Conservation (phyloP, 2,888 invertebrate genomes). For the Labia minor region DNA sequence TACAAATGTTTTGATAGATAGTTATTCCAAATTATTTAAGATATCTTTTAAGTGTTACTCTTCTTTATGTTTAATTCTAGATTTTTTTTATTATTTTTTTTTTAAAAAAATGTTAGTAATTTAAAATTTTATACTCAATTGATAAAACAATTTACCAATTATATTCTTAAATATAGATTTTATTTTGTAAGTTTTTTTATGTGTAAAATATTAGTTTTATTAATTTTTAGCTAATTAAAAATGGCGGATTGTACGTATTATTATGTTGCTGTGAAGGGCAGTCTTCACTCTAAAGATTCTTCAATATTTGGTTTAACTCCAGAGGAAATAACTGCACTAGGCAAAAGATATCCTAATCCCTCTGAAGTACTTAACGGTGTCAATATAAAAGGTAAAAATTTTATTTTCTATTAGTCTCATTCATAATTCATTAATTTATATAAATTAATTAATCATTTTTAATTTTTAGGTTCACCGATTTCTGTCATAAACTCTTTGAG, state of each 20-base stretch:
- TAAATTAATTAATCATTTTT: background rate
- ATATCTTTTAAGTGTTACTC: no score
- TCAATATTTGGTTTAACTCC: slow-evolving; percentile 63
- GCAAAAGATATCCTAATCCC: slow-evolving; percentile 56
- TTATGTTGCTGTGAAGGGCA: slow-evolving; percentile 70
- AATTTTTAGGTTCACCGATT: slow-evolving; percentile 47
- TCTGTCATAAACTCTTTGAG: slow-evolving; percentile 61
- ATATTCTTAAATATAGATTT: no score
- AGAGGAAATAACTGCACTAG: slow-evolving; percentile 57
- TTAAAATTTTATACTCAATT: no score
- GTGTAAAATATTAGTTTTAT: background rate
- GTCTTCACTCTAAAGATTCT: slow-evolving; percentile 61
- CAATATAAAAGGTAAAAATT: slow-evolving; percentile 48
- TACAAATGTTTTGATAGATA: no score
- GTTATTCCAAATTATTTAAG: no score
- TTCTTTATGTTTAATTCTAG: no score
- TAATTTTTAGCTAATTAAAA: background rate
- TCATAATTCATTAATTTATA: slow-evolving; percentile 18
- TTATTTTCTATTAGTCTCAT: no score
- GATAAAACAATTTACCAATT: no score
- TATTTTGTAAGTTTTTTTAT: no score
- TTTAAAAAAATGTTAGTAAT: no score
- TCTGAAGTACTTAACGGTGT: slow-evolving; percentile 59
- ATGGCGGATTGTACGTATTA: slow-evolving; percentile 39
- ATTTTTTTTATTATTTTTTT: no score